Base-by-base conservation (phyloP, 2,888 invertebrate genomes). In the Cheilosia soror region DNA sequence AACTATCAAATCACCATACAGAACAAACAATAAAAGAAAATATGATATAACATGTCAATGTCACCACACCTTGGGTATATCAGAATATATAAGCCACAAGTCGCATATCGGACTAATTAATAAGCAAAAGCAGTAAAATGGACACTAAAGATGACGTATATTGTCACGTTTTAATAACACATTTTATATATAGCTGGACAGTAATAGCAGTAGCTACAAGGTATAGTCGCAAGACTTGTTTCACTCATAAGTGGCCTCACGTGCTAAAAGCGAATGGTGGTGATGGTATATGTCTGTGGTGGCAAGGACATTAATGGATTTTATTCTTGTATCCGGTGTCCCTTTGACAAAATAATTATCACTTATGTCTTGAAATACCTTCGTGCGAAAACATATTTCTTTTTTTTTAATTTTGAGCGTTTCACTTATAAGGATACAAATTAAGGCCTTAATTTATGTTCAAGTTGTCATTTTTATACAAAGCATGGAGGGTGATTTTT, bases 121-220 rank as follows among this genome's bases (percentile, higher is more conserved):
- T 76, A 71, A 79, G 71, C 31, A 60, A 62, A 60, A 42, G n/a
- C 31, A 13, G 25, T 63, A 73, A 83, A 79, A 75, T 42, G 80
- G 80, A 69, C 84, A 75, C 71, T 80, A 75, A 84, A 71, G 75
- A 84, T 84, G 80, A 84, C 84, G 58, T 55, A 76, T 80, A 76
- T 75, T 80, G 80, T 84, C 80, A 80, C 84, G 63, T 84, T 51
- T 80, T 80, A 84, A 80, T 75, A 71, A 42, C 69, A 60, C 71
- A 80, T 76, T 84, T 80, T 75, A 80, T 80, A 80, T 69, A 72
- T 37, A 9, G n/a, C n/a, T n/a, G 9, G 60, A 47, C 69, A 63
- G 13, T 13, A n/a, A 11, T 42, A n/a, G 13, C 4, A n/a, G 42
- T 33, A 33, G 7, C 3, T 15, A 69, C 51, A 76, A 65, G 51